Percentiles rank a stretch among this genome's conserved stretches.
Conservation (phyloP, 2,888 invertebrate species). For the Nymphalis polychloros region DNA sequence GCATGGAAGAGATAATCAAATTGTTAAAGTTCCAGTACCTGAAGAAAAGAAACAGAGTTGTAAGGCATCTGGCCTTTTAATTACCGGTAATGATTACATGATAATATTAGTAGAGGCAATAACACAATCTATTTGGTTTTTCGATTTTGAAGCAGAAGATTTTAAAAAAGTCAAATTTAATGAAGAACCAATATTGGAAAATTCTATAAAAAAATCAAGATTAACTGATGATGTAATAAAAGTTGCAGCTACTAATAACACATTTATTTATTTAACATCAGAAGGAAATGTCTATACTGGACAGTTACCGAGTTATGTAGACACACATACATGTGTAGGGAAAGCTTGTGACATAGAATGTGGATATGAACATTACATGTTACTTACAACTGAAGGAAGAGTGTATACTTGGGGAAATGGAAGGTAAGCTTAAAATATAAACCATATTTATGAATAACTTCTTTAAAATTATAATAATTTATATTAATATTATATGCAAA, state of each 20-base stretch:
- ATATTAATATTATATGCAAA: too few relatives aligned
- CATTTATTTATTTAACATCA: conserved; percentile 56
- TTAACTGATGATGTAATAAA: conserved; percentile 50
- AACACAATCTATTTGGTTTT: conserved; percentile 51
- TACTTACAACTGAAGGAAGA: conserved; percentile 86
- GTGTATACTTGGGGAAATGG: conserved; percentile 93
- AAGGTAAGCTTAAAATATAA: conserved; percentile 77
- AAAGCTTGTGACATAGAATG: conserved; percentile 85
- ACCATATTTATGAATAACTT: neutral
- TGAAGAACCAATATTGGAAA: conserved; percentile 48
- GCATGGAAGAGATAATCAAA: conserved; percentile 51
- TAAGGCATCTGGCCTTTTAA: conserved; percentile 39
- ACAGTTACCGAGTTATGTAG: conserved; percentile 83
- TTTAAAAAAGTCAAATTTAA: conserved; percentile 51
- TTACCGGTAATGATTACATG: conserved; percentile 64
- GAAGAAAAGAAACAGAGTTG: conserved; percentile 42
- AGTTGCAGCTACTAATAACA: conserved; percentile 50
- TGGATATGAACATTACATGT: conserved; percentile 90
- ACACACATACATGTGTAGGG: conserved; percentile 75
- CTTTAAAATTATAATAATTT: neutral
- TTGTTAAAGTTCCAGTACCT: conserved; percentile 52
- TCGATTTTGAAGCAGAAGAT: conserved; percentile 51
- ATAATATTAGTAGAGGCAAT: conserved; percentile 52
- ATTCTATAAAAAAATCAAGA: conserved; percentile 47
- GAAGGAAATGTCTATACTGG: conserved; percentile 74